phyloP scores from a whole-genome alignment of 2,888 invertebrate species.

The Apamea sordens region DNA sequence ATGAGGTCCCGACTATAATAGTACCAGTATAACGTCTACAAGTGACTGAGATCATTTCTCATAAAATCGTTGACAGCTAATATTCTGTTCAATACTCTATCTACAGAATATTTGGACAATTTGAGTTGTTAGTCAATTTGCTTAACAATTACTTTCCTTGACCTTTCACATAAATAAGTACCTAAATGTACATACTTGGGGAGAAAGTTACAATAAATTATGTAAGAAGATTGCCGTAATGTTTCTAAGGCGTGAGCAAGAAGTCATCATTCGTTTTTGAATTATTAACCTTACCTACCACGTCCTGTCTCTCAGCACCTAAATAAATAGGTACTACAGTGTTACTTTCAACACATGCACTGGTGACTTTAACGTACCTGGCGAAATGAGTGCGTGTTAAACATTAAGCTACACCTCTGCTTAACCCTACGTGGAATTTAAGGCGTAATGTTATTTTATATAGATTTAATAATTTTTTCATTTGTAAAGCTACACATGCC shows the following conservation, averaged over 20 bases:
- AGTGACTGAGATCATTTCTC: too few relatives aligned
- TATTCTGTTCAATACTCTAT: background rate
- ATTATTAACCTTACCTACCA: constrained; percentile 3
- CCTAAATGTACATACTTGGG: background rate
- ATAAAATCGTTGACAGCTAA: too few relatives aligned
- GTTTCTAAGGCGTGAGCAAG: background rate
- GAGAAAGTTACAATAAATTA: constrained; percentile 8
- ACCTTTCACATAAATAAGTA: background rate
- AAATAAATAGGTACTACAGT: background rate
- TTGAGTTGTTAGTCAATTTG: background rate
- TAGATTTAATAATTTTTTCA: too few relatives aligned
- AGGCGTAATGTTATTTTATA: background rate
- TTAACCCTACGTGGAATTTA: background rate
- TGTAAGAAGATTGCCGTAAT: constrained; percentile 11
- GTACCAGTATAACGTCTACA: too few relatives aligned
- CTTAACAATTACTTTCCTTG: background rate
- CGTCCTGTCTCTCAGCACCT: background rate
- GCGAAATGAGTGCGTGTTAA: background rate
- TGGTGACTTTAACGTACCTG: background rate
- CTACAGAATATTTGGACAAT: background rate
- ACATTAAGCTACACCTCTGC: background rate
- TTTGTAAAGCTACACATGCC: background rate
- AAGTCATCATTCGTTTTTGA: constrained; percentile 17
- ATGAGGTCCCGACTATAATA: too few relatives aligned
- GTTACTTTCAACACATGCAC: background rate